A percentile compares a stretch with the other conserved stretches of the same genome.
phyloP scores from a whole-genome alignment of 2,888 invertebrate species.

The Troglohyphantes excavatus region DNA sequence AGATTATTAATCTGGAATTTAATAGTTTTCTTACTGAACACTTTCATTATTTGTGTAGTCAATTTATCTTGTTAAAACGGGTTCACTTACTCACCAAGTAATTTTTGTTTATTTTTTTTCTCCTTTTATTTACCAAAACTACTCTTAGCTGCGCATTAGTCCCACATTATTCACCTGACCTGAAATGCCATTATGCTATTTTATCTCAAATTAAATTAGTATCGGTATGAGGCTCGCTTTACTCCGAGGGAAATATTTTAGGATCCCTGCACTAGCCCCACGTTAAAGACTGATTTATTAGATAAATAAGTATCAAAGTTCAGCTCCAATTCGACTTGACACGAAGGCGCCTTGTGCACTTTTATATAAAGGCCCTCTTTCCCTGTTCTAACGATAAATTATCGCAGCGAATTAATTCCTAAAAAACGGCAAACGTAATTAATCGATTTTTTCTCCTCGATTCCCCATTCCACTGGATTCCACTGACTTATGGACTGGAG shows the following conservation, averaged over 20 bases:
- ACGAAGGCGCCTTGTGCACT: neutral
- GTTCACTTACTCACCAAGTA: too few species aligned
- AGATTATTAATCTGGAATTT: too few species aligned
- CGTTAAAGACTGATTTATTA: conserved; percentile 32
- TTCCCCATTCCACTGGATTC: conserved; percentile 49
- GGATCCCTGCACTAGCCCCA: neutral
- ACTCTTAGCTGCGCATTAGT: too few species aligned
- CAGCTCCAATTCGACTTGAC: conserved; percentile 26
- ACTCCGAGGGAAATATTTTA: neutral
- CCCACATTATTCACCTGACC: neutral
- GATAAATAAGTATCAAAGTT: conserved; percentile 38
- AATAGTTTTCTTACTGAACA: too few species aligned
- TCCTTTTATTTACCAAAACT: too few species aligned
- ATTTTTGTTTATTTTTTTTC: too few species aligned
- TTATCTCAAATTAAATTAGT: neutral
- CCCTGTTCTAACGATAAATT: conserved; percentile 60
- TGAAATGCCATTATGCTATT: conserved; percentile 1
- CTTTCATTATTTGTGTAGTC: too few species aligned
- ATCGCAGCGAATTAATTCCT: conserved; percentile 46
- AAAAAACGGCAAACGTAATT: conserved; percentile 45
- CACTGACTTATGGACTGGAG: conserved; percentile 37
- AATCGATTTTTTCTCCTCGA: conserved; percentile 63
- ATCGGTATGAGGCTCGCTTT: neutral
- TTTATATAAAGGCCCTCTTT: neutral
- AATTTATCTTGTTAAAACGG: too few species aligned